A percentile compares a stretch with the other conserved stretches of the same genome.
Evolutionary conservation across 2,113 vertebrate genomes (phyloP).

Genomic region (Callionymus lyra): DNA sequence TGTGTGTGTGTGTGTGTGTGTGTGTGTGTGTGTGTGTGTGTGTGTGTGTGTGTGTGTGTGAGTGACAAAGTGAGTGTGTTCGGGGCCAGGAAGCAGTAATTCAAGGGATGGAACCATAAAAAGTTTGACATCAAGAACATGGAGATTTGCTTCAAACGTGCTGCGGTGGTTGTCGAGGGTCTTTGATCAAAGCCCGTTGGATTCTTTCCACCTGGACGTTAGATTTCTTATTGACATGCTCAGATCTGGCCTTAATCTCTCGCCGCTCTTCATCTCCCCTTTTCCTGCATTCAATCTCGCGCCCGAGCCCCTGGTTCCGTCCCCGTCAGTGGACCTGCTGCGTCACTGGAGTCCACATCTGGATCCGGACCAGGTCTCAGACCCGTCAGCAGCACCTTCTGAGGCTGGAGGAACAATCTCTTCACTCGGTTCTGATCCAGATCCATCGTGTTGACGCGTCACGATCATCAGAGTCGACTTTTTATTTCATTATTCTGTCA

Average conservation of each 20-base stretch:
- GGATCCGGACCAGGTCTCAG: too few species aligned
- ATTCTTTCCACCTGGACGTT: conserved; percentile 47
- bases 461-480: too few species aligned
- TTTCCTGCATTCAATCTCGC: conserved; percentile 38
- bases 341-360: too few species aligned
- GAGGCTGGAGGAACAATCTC: too few species aligned
- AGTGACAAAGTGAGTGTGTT: conserved; percentile 8
- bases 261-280: conserved; percentile 17
- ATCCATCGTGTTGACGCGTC: too few species aligned
- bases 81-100: conserved; percentile 50
- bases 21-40: conserved; percentile 10
- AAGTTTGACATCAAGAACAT: conserved; percentile 40
- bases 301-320: conserved; percentile 24
- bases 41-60: conserved; percentile 6
- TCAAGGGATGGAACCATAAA: conserved; percentile 51
- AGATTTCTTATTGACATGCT: conserved; percentile 47
- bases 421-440: too few species aligned
- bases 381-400: too few species aligned
- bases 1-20: conserved; percentile 6
- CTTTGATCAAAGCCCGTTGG: conserved; percentile 42
- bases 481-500: too few species aligned
- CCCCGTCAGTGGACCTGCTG: too few species aligned
- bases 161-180: conserved; percentile 31
- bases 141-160: conserved; percentile 18
- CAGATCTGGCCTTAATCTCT: conserved; percentile 44